Percentiles rank a stretch among this genome's conserved stretches.
phyloP scores from a whole-genome alignment of 1,140 invertebrate species.

The Thaumetopoea pityocampa region DNA sequence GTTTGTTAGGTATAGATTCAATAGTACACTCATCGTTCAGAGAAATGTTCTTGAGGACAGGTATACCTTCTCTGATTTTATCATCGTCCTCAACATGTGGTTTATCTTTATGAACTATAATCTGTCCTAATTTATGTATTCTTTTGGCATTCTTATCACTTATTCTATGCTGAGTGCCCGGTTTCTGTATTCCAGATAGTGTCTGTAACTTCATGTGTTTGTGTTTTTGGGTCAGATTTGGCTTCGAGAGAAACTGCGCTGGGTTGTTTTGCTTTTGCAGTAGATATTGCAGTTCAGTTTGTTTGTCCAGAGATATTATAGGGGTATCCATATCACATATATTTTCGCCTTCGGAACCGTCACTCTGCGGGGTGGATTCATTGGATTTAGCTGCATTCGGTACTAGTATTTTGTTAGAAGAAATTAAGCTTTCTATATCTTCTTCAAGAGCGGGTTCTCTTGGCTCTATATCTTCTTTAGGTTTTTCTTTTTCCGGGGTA shows the following conservation, averaged over 20 bases:
- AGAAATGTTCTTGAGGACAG: conserved; percentile 55
- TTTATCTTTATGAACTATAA: conserved; percentile 56
- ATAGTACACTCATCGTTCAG: conserved; percentile 72
- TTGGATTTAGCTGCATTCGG: conserved; percentile 42
- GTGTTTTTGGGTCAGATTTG: conserved; percentile 61
- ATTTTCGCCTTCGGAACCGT: conserved; percentile 48
- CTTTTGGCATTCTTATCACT: conserved; percentile 64
- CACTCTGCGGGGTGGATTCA: conserved; percentile 37
- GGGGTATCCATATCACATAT: conserved; percentile 45
- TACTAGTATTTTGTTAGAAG: conserved; percentile 70
- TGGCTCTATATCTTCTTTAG: conserved; percentile 27
- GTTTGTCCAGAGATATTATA: conserved; percentile 57
- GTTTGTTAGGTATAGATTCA: conserved; percentile 64
- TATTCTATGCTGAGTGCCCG: conserved; percentile 55
- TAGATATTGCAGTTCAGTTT: conserved; percentile 66
- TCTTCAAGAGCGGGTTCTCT: conserved; percentile 46
- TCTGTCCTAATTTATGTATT: conserved; percentile 69
- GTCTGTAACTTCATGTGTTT: conserved; percentile 62
- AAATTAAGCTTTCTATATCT: conserved; percentile 73
- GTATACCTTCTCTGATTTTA: conserved; percentile 38
- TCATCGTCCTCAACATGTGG: conserved; percentile 49
- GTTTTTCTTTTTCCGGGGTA: conserved; percentile 56
- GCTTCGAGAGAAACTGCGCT: conserved; percentile 57
- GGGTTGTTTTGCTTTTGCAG: conserved; percentile 71
- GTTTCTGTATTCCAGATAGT: conserved; percentile 55